Percentiles rank a stretch among this genome's conserved stretches.
Conservation (phyloP, 92 coral and sea anemone genomes). For the Virgularia gustaviana region DNA sequence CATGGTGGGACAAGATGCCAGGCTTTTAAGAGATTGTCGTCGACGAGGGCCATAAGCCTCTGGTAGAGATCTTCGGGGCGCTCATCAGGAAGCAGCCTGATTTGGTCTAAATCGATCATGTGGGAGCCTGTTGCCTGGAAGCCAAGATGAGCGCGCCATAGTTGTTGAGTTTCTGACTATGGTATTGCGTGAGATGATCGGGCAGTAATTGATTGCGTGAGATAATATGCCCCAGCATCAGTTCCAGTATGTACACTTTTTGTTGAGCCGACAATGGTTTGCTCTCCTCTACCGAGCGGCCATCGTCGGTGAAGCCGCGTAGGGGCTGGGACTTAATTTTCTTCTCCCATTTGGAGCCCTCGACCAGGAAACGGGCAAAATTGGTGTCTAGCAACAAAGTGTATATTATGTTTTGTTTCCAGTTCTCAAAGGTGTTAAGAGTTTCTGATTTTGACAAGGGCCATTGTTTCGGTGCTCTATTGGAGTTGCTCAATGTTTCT, state of each 20-base stretch:
- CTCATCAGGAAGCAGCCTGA: not conserved
- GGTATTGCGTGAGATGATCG: not conserved
- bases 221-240: constrained; percentile 28
- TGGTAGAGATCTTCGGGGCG: constrained; percentile 1
- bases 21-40: too few species aligned
- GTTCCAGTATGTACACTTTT: constrained; percentile 35
- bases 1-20: too few species aligned
- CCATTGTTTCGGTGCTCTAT: constrained; percentile 41
- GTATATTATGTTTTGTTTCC: constrained; percentile 30
- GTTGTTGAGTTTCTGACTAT: not conserved
- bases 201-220: too few species aligned
- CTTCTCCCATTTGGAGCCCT: not conserved
- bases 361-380: constrained; percentile 30
- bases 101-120: not conserved
- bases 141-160: not conserved
- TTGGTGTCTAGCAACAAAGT: constrained; percentile 18
- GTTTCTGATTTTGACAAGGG: constrained; percentile 40
- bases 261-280: constrained; percentile 30
- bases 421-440: constrained; percentile 37
- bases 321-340: not conserved
- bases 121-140: not conserved
- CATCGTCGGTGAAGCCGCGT: constrained; percentile 36
- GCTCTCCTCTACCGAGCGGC: constrained; percentile 1
- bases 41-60: not conserved
- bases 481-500: not conserved